Percentiles rank a stretch among this genome's conserved stretches.
These are phyloP conservation scores for Drosophila anomalata DNA, from an alignment of 2,888 invertebrate species.

Conservation along the genomic window DNA sequence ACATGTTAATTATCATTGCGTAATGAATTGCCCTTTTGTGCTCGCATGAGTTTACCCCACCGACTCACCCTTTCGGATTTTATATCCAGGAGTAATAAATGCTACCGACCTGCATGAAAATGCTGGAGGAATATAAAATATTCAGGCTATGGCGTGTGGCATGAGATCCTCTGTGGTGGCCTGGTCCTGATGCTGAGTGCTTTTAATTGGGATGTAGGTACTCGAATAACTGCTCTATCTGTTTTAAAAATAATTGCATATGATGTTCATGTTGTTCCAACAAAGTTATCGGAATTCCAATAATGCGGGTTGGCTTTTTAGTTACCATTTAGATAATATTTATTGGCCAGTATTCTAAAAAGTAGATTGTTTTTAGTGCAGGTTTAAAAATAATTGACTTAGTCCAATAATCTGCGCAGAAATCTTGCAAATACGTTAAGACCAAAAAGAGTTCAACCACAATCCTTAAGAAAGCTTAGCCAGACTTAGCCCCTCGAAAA, in stretches of 20 bases:
- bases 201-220: constrained; percentile 8
- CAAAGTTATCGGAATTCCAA: background rate
- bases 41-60: constrained; percentile 10
- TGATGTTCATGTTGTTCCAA: background rate
- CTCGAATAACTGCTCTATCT: constrained; percentile 15
- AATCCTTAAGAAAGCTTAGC: constrained; percentile 34
- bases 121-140: constrained; percentile 39
- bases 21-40: constrained; percentile 51
- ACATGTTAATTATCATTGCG: constrained; percentile 73
- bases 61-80: background rate
- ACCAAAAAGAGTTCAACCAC: constrained; percentile 27
- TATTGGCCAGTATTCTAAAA: background rate
- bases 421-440: constrained; percentile 29
- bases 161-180: constrained; percentile 7
- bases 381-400: background rate
- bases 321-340: too few relatives aligned
- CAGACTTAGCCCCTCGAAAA: constrained; percentile 24
- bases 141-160: constrained; percentile 23
- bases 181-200: constrained; percentile 13
- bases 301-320: background rate
- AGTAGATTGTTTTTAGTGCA: background rate
- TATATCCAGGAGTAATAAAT: constrained; percentile 26
- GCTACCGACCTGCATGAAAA: constrained; percentile 26
- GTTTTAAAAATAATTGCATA: constrained; percentile 32
- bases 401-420: background rate